phyloP scores from a whole-genome alignment of 1,140 invertebrate genomes.

The Thaumetopoea pityocampa region DNA sequence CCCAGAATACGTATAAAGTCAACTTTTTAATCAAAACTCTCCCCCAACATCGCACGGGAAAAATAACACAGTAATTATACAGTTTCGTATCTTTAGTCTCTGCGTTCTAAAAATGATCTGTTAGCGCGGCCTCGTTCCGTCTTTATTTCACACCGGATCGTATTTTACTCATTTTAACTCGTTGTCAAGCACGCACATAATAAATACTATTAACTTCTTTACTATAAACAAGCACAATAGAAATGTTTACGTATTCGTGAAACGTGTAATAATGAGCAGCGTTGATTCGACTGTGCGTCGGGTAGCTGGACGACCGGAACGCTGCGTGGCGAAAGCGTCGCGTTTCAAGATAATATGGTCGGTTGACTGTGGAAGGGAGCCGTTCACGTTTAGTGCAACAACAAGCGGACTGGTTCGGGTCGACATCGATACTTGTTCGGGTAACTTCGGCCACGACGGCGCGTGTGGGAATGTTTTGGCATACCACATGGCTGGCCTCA shows the following conservation, averaged over 20 bases:
- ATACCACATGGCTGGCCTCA: constrained; percentile 6
- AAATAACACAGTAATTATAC: constrained; percentile 58
- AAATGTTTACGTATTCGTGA: constrained; percentile 17
- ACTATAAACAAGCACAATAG: constrained; percentile 5
- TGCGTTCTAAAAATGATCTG: constrained; percentile 13
- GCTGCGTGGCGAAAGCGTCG: constrained; percentile 53
- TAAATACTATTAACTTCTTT: constrained; percentile 6
- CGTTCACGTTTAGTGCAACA: constrained; percentile 23
- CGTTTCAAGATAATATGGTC: constrained; percentile 14
- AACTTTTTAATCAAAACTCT: constrained; percentile 66
- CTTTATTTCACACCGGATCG: constrained; percentile 67
- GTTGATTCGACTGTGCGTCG: constrained; percentile 13
- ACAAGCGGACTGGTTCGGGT: constrained; percentile 34
- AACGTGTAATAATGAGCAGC: constrained; percentile 19
- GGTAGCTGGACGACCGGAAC: no score
- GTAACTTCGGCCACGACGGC: constrained; percentile 26
- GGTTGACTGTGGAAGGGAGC: constrained; percentile 33
- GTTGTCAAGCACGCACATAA: not conserved
- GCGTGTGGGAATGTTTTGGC: constrained; percentile 29
- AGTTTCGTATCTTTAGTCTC: constrained; percentile 45
- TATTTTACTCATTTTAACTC: constrained; percentile 64
- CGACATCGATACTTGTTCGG: constrained; percentile 63
- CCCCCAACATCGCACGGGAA: constrained; percentile 67
- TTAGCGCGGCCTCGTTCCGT: constrained; percentile 10
- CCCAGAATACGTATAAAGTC: constrained; percentile 49